phyloP scores from a whole-genome alignment of 1,140 invertebrate species.

The Drosophila willistoni region DNA sequence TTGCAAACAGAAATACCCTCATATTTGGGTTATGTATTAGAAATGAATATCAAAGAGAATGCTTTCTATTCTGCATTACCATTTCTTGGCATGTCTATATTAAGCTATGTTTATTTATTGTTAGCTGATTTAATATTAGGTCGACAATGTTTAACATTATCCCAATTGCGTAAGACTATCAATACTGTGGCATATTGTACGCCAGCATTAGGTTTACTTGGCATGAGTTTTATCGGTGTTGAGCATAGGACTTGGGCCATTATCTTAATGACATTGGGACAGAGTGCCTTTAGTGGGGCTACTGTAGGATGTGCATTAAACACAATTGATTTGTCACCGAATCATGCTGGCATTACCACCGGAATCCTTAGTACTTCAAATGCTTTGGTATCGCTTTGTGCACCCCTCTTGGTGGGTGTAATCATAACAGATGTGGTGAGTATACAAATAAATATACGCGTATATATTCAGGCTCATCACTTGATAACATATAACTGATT shows the following conservation, averaged over 20 bases:
- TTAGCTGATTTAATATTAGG: conserved; percentile 53
- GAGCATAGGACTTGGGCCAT: conserved; percentile 85
- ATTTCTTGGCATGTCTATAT: conserved; percentile 89
- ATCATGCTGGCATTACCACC: conserved; percentile 88
- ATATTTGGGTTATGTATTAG: conserved; percentile 91
- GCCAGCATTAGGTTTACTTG: conserved; percentile 86
- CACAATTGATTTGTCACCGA: conserved; percentile 90
- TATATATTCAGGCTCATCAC: neutral
- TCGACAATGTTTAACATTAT: conserved; percentile 49
- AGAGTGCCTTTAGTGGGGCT: conserved; percentile 90
- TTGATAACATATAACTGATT: neutral
- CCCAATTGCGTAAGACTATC: conserved; percentile 85
- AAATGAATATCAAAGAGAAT: conserved; percentile 90
- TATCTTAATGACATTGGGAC: conserved; percentile 87
- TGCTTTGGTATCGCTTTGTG: conserved; percentile 88
- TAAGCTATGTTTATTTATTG: conserved; percentile 86
- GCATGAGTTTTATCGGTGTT: conserved; percentile 85
- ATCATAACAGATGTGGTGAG: conserved; percentile 87
- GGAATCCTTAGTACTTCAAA: conserved; percentile 89
- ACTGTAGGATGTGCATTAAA: conserved; percentile 88
- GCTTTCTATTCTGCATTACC: conserved; percentile 90
- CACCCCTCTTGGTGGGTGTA: conserved; percentile 86
- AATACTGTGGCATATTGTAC: conserved; percentile 86
- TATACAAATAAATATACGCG: neutral
- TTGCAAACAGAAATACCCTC: conserved; percentile 95